A percentile compares a stretch with the other conserved stretches of the same genome.
phyloP scores from a whole-genome alignment of 2,113 vertebrate genomes.

The Ochotona princeps region DNA sequence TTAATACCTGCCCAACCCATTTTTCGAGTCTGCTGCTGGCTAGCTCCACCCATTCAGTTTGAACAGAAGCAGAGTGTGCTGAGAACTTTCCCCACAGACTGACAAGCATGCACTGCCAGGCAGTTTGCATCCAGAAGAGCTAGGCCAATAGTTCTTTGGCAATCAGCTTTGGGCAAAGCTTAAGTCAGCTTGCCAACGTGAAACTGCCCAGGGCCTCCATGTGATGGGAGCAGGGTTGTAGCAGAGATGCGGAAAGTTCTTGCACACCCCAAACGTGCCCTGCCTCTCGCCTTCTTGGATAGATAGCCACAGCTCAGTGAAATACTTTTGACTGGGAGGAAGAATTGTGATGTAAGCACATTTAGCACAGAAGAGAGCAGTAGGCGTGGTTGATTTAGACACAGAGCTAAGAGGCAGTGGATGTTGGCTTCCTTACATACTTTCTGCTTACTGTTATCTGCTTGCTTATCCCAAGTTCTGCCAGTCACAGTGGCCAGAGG shows the following conservation, averaged over 20 bases:
- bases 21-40: constrained; percentile 45
- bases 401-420: constrained; percentile 2
- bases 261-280: neutral
- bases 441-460: constrained; percentile 56
- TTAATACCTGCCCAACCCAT: constrained; percentile 35
- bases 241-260: neutral
- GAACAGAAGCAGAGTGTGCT: constrained; percentile 16
- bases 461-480: constrained; percentile 22
- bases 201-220: neutral
- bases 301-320: neutral
- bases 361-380: constrained; percentile 52
- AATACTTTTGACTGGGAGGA: neutral
- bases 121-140: constrained; percentile 29
- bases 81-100: constrained; percentile 48
- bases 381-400: constrained; percentile 60
- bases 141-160: constrained; percentile 47
- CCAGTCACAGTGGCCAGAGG: constrained; percentile 24
- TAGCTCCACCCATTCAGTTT: neutral
- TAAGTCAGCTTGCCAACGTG: neutral
- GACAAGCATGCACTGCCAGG: neutral
- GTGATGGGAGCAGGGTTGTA: neutral
- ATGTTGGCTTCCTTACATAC: constrained; percentile 22
- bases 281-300: neutral
- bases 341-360: constrained; percentile 12
- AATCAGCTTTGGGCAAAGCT: constrained; percentile 49